These are phyloP conservation scores for Drusus annulatus DNA, from an alignment of 1,140 invertebrate genomes.

Conservation along the genomic window DNA sequence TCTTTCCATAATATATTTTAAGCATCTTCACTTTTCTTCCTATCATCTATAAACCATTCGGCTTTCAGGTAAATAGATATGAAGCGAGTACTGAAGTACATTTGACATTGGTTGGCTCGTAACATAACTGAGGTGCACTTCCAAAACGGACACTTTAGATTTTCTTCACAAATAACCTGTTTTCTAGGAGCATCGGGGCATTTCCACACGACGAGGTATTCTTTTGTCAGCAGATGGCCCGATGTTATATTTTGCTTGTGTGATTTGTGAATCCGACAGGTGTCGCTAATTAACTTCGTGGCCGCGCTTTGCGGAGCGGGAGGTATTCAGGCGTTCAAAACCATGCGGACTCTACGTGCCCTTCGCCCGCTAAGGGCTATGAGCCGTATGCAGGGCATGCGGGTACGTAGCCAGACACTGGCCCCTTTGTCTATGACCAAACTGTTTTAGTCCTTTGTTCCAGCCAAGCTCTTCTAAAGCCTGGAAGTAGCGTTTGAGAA, in stretches of 20 bases:
- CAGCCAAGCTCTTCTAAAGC: not conserved
- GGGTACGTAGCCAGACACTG: conserved; percentile 82
- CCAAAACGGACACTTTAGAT: not conserved
- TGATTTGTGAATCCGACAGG: conserved; percentile 74
- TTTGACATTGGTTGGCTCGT: not conserved
- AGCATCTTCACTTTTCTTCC: not conserved
- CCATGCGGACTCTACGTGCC: conserved; percentile 95
- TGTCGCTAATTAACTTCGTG: conserved; percentile 97
- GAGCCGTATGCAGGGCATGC: conserved; percentile 98
- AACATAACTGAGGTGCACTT: not conserved
- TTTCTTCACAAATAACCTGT: not conserved
- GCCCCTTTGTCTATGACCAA: conserved; percentile 32
- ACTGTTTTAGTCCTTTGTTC: conserved; percentile 14
- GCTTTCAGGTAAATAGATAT: conserved; percentile 12
- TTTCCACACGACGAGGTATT: not conserved
- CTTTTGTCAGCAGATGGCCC: not conserved
- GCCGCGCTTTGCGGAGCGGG: conserved; percentile 93
- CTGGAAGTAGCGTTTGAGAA: not conserved
- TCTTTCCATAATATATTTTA: not conserved
- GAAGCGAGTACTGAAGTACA: not conserved
- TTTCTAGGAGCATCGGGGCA: not conserved
- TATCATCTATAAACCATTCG: conserved; percentile 1
- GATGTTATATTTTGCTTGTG: conserved; percentile 51
- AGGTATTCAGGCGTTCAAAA: conserved; percentile 98
- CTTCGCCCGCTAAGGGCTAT: conserved; percentile 95